These are phyloP conservation scores for Teleogryllus occipitalis DNA, from an alignment of 1,140 invertebrate genomes.

Conservation along the genomic window DNA sequence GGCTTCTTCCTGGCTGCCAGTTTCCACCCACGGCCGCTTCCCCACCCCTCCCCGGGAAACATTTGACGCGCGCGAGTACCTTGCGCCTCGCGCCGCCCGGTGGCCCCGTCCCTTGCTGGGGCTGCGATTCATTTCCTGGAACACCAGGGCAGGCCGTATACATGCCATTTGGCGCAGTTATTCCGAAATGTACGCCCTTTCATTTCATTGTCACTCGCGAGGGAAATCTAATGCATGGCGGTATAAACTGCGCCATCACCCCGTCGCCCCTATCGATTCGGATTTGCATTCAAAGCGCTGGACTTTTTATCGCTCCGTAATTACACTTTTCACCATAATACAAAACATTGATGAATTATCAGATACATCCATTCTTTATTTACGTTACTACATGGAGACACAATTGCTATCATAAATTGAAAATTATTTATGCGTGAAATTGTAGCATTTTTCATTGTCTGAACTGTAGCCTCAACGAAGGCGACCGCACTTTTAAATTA, in stretches of 20 bases:
- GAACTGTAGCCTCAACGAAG: no score
- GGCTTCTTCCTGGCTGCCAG: no score
- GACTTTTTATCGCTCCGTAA: neutral
- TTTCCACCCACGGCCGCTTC: no score
- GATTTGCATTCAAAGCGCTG: neutral
- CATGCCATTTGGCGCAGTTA: neutral
- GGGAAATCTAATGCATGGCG: neutral
- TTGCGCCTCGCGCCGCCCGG: no score
- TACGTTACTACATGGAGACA: neutral
- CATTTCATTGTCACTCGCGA: neutral
- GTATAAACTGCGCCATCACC: no score
- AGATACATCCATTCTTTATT: constrained; percentile 1
- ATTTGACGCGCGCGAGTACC: no score
- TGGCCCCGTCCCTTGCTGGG: no score
- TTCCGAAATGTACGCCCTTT: neutral
- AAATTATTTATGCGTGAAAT: neutral
- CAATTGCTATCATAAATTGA: neutral
- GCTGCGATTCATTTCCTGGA: no score
- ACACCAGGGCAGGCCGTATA: no score
- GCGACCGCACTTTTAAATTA: no score
- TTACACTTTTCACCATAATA: neutral
- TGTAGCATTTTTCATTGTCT: neutral
- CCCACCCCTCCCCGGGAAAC: no score
- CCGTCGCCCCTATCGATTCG: neutral
- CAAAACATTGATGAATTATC: constrained; percentile 5